Conservation (phyloP, 35 echinoderm and acorn worm species). For the Apostichopus japonicus region DNA sequence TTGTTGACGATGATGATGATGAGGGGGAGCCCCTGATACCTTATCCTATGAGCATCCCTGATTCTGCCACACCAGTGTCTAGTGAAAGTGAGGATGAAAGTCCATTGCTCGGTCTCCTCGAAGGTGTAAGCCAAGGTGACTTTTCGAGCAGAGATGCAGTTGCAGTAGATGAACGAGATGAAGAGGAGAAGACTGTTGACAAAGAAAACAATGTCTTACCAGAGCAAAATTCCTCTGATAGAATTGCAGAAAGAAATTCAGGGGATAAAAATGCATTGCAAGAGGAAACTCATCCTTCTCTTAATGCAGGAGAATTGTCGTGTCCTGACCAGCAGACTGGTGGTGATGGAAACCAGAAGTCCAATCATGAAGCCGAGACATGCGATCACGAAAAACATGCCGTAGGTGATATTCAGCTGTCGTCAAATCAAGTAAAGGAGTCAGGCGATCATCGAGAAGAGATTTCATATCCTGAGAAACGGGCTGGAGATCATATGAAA, state of each 20-base stretch:
- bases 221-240: background rate
- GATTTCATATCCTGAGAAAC: background rate
- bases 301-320: background rate
- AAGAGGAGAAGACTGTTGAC: background rate
- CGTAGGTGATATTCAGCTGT: background rate
- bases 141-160: background rate
- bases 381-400: background rate
- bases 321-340: background rate
- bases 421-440: background rate
- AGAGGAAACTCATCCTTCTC: background rate
- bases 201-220: background rate
- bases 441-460: background rate
- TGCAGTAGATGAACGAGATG: background rate
- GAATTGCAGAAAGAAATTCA: background rate
- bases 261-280: background rate
- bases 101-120: background rate
- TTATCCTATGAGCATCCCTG: conserved; percentile 26
- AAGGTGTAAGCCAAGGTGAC: background rate
- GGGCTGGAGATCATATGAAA: background rate
- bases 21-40: conserved; percentile 5
- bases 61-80: background rate
- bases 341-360: background rate
- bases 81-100: conserved; percentile 37
- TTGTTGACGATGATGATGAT: background rate
- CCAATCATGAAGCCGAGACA: background rate